Evolutionary conservation across 1,140 invertebrate genomes (phyloP).

Genomic region (Brachionus paranguensis): DNA sequence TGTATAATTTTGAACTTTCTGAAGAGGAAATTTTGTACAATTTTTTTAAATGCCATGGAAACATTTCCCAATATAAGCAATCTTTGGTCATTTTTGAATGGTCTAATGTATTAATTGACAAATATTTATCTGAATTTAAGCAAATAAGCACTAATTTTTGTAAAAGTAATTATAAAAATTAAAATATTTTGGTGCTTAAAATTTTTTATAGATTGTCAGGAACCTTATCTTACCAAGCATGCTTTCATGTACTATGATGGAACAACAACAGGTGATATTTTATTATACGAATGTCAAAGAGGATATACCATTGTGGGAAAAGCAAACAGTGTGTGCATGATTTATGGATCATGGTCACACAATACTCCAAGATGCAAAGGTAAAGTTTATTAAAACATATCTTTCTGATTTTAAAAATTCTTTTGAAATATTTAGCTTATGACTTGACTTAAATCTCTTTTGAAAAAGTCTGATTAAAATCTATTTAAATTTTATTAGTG

Average conservation of each 20-base stretch:
- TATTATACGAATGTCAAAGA: slow-evolving; percentile 2
- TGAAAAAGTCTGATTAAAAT: too few species aligned
- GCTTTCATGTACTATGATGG: slow-evolving; percentile 12
- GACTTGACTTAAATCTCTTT: too few species aligned
- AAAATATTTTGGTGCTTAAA: neutral
- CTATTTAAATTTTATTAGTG: too few species aligned
- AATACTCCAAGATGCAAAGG: slow-evolving; percentile 11
- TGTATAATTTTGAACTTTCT: neutral
- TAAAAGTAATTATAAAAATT: neutral
- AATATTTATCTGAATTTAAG: slow-evolving; percentile 8
- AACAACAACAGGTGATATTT: neutral
- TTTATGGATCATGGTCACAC: slow-evolving; percentile 13
- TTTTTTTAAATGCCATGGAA: slow-evolving; percentile 13
- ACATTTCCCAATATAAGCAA: neutral
- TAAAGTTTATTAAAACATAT: neutral
- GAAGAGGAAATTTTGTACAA: neutral
- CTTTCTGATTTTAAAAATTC: too few species aligned
- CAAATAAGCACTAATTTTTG: neutral
- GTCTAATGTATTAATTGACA: slow-evolving; percentile 3
- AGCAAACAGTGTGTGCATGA: slow-evolving; percentile 6
- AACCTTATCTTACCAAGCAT: neutral
- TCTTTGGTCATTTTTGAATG: slow-evolving; percentile 1
- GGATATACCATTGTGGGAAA: neutral
- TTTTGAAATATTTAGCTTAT: too few species aligned
- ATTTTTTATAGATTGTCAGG: slow-evolving; percentile 1